Evolutionary conservation across 1,140 invertebrate genomes (phyloP), one percentile per base, ranked within the genome.

Genomic region (Anoplolepis gracilipes): DNA sequence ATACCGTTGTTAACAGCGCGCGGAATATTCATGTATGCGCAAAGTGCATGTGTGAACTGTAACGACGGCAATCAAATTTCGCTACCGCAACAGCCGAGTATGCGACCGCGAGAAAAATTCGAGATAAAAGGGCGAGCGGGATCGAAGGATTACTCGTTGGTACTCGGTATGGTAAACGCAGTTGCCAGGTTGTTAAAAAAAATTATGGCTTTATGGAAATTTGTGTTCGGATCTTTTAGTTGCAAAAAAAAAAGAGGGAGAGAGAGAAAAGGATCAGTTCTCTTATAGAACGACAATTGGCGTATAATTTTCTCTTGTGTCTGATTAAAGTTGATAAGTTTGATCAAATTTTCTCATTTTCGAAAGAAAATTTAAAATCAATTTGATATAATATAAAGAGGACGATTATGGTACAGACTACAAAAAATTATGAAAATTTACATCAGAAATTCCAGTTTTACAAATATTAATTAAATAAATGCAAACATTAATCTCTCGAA

Each of bases 1-100:
- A 82, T 72, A 82, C 78, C 78, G 78, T 82, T 82, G 67, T 82
- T 81, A 82, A 19, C 78, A 55, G 65, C 65, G 65, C 65, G 55
- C 67, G 28, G 78, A 82, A 82, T 82, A 82, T 82, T 82, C 78
- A 82, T 82, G 78, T 82, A 82, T 82, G 67, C 67, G 53, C 67
- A 82, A 82, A 73, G 78, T 82, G 78, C 78, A 82, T 69, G 78
- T 82, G 78, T 82, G 78, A 82, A 82, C 67, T 82, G 59, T 82
- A 82, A 82, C 78, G 67, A 73, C 78, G 78, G 78, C 78, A 82
- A 82, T 82, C 78, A 82, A 82, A 82, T 82, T 82, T 82, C 28
- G 78, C 53, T 61, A 57, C 67, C 39, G 78, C 39, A 82, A 82
- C 78, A 82, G 53, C 78, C 65, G 67, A 73, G 67, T 73, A 59